Base-by-base conservation (phyloP, 2,888 invertebrate genomes). In the Apomyelois bistriatella region DNA sequence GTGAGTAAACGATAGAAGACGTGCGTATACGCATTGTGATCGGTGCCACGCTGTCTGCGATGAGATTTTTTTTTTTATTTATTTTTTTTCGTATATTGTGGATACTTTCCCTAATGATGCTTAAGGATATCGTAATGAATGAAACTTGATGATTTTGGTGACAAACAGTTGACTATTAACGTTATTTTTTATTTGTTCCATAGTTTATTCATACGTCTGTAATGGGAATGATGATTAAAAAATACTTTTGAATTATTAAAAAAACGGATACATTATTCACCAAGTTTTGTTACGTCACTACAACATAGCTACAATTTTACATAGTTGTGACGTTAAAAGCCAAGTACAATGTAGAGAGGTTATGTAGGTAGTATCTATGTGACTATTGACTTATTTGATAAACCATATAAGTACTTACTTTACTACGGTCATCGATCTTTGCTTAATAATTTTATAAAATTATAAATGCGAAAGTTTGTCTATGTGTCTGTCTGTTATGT, bases 31-130 rank as follows among this genome's bases (percentile, higher is more conserved):
- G 74, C 75, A 71, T 70, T 76, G 65, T 70, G 85, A 82, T 68
- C 72, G 86, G 87, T 79, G 87, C 87, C 87, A 85, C 68, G 80
- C 87, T 81, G 87, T 88, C 87, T 88, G 79, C 67, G 58, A 53
- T 53, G 55, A 57, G 56, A 60, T 58, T 66, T 72, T 80, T 75
- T 76, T 74, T 62, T 59, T 56, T 56, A 64, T 65, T 67, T 66
- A 66, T 59, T 68, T 66, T 70, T 70, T 71, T 71, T 66, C 55
- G 52, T 55, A 49, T 52, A 30, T 49, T 53, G 42, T 53, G 56
- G 57, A 60, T 58, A 57, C 57, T 58, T 58, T 54, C 53, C 51
- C 52, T 58, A 60, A 60, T 58, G 60, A 56, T 53, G 12, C 56
- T 48, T 22, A 52, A 40, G 47, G 58, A 58, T 54, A 41, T 53